These are phyloP conservation scores for Exocentrus adspersus DNA, from an alignment of 2,888 invertebrate species.

Conservation along the genomic window DNA sequence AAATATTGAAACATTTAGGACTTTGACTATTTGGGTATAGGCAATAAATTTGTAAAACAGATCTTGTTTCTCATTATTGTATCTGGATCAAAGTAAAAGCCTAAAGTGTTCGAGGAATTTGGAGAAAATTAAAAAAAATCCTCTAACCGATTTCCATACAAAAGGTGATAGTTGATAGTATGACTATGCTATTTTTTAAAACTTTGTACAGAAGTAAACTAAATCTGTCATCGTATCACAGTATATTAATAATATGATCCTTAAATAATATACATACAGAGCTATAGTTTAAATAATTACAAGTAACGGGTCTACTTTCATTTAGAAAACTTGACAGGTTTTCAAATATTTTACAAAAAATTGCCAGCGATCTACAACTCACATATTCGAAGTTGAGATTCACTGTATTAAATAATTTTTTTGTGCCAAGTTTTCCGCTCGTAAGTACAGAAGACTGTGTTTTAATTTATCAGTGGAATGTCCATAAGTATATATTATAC, in stretches of 20 bases:
- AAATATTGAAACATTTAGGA: conserved; percentile 20
- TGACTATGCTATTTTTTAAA: neutral
- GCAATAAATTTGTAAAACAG: too few relatives aligned
- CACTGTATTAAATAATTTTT: too few relatives aligned
- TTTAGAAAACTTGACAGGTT: neutral
- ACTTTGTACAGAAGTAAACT: conserved; percentile 11
- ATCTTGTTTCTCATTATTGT: too few relatives aligned
- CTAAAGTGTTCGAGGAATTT: too few relatives aligned
- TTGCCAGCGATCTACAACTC: too few relatives aligned
- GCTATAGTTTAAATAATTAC: neutral
- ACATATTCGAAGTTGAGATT: too few relatives aligned
- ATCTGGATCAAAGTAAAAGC: too few relatives aligned
- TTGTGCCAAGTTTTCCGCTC: neutral
- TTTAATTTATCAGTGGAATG: conserved; percentile 5
- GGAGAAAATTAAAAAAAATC: too few relatives aligned
- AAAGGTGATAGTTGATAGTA: too few relatives aligned
- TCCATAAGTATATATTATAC: neutral
- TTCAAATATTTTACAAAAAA: too few relatives aligned
- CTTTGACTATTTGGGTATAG: too few relatives aligned
- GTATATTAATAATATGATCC: conserved; percentile 25
- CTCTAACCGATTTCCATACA: too few relatives aligned
- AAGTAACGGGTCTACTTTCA: neutral
- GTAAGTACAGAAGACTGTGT: neutral
- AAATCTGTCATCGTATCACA: conserved; percentile 23
- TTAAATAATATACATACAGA: conserved; percentile 8